Base-by-base conservation (phyloP, 2,113 vertebrate genomes). In the pig (Sus scrofa) region DNA sequence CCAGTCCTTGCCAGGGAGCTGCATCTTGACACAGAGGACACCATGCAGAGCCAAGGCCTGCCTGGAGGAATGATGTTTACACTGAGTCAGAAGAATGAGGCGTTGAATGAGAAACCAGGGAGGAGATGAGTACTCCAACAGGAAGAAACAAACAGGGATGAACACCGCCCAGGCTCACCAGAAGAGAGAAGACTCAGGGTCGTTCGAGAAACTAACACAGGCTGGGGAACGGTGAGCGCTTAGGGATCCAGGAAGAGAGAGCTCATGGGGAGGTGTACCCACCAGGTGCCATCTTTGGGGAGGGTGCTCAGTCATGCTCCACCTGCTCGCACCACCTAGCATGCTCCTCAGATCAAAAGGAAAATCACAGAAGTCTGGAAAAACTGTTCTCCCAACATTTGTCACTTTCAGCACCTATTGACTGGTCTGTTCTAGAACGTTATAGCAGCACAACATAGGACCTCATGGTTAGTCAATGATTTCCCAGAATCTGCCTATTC, bases 251-350 rank as follows among this genome's bases (percentile, higher is more conserved):
- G 39, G 56, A 54, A 18, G 52, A 26, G 50, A n/a, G 26, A 22
- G 44, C 19, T 30, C 6, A 0, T 0, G 7, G 24, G 0, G 30
- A 63, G 27, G 60, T 0, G 1, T 0, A 3, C 56, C 37, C 34
- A 1, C 1, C 0, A 0, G 60, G 34, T 6, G 8, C 4, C 2
- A 0, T 2, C 44, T n/a, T 65, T 7, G 27, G 22, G 24, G 37
- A 62, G 11, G 1, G 27, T 16, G 2, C 16, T n/a, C 4, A 1
- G 4, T 60, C 52, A 13, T 0, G 0, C 0, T 7, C 27, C 7
- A 0, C 20, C 18, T 19, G 20, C 52, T 3, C 37, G 16, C 52
- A 68, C 32, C 22, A 34, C 37, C 60, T 22, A 1, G 4, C 34
- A 37, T 34, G 56, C 6, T 34, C 32, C 13, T 13, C 16, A 5